Evolutionary conservation across 2,113 vertebrate genomes (phyloP).

Genomic region (Silurus asotus): DNA sequence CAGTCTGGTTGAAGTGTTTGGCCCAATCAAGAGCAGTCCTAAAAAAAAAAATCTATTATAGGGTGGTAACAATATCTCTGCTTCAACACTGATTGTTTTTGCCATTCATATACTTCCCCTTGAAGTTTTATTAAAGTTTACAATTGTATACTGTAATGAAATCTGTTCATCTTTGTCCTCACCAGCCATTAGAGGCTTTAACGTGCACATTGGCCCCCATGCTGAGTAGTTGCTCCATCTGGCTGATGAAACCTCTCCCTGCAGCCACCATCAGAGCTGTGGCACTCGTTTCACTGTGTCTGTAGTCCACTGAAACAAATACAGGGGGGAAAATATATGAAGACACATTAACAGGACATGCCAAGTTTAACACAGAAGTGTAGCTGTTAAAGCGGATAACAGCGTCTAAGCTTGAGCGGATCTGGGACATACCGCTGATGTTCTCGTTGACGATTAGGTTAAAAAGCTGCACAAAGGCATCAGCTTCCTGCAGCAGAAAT

Average conservation of each 20-base stretch:
- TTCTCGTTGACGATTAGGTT: slow-evolving; percentile 89
- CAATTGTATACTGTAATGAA: neutral
- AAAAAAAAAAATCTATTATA: slow-evolving; percentile 36
- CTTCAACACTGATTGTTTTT: neutral
- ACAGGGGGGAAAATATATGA: neutral
- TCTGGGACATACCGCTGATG: slow-evolving; percentile 80
- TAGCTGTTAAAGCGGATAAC: neutral
- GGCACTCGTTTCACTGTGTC: slow-evolving; percentile 85
- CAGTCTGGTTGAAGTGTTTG: slow-evolving; percentile 82
- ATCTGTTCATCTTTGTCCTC: slow-evolving; percentile 39
- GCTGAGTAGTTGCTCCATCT: slow-evolving; percentile 87
- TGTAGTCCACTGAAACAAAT: slow-evolving; percentile 82
- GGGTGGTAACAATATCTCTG: neutral
- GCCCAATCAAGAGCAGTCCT: slow-evolving; percentile 96
- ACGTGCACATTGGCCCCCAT: slow-evolving; percentile 85
- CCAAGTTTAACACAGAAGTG: neutral
- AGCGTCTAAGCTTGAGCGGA: neutral
- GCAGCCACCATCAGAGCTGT: slow-evolving; percentile 90
- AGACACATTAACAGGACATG: neutral
- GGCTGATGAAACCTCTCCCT: slow-evolving; percentile 83
- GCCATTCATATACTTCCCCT: neutral
- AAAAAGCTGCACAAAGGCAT: slow-evolving; percentile 87
- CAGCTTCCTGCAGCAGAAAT: slow-evolving; percentile 83
- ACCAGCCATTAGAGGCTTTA: slow-evolving; percentile 93
- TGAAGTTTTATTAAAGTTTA: neutral